These are phyloP conservation scores for Paracanthobrama guichenoti DNA, from an alignment of 2,113 vertebrate species.

Conservation along the genomic window DNA sequence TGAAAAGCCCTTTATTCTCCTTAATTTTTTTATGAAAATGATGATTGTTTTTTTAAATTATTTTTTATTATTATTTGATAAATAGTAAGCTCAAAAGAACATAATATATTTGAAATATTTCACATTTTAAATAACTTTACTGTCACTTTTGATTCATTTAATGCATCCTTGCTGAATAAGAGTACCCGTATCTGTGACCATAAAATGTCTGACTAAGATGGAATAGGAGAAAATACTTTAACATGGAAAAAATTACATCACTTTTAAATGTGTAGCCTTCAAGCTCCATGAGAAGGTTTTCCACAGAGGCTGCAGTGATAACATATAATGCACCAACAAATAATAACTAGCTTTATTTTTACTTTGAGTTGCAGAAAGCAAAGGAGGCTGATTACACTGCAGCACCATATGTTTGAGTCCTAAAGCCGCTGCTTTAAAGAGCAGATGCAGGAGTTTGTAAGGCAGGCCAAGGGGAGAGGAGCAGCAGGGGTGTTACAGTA, in stretches of 20 bases:
- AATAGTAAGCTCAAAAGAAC: not conserved
- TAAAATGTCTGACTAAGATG: not conserved
- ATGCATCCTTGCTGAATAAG: not conserved
- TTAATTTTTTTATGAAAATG: not conserved
- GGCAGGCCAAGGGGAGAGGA: constrained; percentile 16
- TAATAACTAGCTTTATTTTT: constrained; percentile 22
- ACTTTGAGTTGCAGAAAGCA: constrained; percentile 16
- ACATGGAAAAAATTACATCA: not conserved
- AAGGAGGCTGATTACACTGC: constrained; percentile 17
- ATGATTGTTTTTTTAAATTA: too few species aligned
- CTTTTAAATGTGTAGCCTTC: not conserved
- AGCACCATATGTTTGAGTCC: constrained; percentile 24
- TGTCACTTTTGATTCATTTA: not conserved
- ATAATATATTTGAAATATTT: not conserved
- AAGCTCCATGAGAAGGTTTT: not conserved
- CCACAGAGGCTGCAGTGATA: not conserved
- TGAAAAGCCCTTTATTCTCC: too few species aligned
- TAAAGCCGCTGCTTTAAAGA: constrained; percentile 20
- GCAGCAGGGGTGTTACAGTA: constrained; percentile 32
- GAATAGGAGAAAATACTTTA: not conserved
- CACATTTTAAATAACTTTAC: not conserved
- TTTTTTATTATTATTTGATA: not conserved
- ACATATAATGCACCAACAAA: constrained; percentile 12
- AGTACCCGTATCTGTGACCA: not conserved
- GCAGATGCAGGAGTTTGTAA: constrained; percentile 30